Evolutionary conservation across 2,797 vertebrate species (phyloP), one percentile per base, ranked within the genome.

Genomic region (Graptemys geographica): DNA sequence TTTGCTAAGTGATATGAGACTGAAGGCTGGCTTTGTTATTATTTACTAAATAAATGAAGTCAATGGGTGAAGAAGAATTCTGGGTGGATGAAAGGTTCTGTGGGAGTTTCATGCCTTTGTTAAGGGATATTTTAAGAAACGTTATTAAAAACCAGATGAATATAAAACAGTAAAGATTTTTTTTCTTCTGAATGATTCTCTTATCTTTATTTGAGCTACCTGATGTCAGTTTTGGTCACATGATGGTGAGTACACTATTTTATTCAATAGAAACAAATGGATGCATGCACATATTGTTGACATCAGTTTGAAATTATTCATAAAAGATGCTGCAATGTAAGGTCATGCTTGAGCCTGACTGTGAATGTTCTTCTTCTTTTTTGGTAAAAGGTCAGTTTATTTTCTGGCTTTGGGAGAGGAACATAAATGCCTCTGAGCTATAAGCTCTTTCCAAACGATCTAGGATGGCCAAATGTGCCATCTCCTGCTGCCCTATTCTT

Each of bases 191-290:
- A 96, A 37, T 93, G 96, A 91, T 91, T 91, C 2, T 95, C 94
- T 93, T 96, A 31, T 92, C 69, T 97, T 94, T 84, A 80, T 90
- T 97, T 94, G 96, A 98, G 97, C 97, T 98, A 69, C 97, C 97
- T 90, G 97, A 98, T 96, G 97, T 97, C 90, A 97, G 97, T 94
- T 97, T 97, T 97, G 97, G 97, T 79, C 97, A 97, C 72, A 90
- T 98, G 90, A 97, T 97, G 97, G 97, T 98, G 92, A 97, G 97
- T 97, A 88, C 79, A 31, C 15, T 57, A n/a, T 88, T 96, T 92
- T 86, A 86, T 90, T 95, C 47, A 52, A 41, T 79, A 79, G 83
- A 19, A 90, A 4, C 62, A 89, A 1, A 25, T 65, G 6, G 44
- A 74, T 5, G 23, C 19, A 83, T 4, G 1, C 91, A 81, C 69